Conservation (phyloP, 2,797 vertebrate genomes). For the Dermochelys coriacea region DNA sequence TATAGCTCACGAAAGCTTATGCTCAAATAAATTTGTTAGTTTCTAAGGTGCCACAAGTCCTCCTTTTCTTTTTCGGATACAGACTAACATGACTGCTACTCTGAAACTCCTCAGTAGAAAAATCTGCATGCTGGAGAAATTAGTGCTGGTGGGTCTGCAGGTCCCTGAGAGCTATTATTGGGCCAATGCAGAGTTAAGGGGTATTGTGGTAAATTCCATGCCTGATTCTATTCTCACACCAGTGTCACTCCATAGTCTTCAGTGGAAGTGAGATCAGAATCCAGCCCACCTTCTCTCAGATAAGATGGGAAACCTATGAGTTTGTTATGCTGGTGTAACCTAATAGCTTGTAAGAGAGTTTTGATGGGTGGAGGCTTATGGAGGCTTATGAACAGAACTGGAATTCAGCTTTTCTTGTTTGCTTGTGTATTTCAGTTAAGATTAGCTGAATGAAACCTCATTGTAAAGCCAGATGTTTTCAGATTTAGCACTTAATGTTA, state of each 20-base stretch:
- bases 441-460: slow-evolving; percentile 52
- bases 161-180: neutral
- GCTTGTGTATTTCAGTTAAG: slow-evolving; percentile 48
- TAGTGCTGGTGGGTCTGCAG: neutral
- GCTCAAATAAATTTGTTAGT: no score
- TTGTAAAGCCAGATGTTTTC: slow-evolving; percentile 40
- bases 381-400: neutral
- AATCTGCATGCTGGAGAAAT: neutral
- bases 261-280: slow-evolving; percentile 58
- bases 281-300: slow-evolving; percentile 18
- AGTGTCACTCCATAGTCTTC: neutral
- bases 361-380: neutral
- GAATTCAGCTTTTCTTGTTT: slow-evolving; percentile 42
- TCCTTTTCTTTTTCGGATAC: no score
- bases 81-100: no score
- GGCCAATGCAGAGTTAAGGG: neutral
- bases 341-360: slow-evolving; percentile 39
- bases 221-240: neutral
- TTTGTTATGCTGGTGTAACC: slow-evolving; percentile 13
- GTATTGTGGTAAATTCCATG: neutral
- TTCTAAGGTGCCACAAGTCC: no score
- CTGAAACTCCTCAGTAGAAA: neutral
- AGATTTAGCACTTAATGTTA: neutral
- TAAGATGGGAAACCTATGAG: neutral
- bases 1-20: no score